A percentile compares a stretch with the other conserved stretches of the same genome.
These are phyloP conservation scores for Peucedramus taeniatus DNA, from an alignment of 2,113 vertebrate species.

Conservation along the genomic window DNA sequence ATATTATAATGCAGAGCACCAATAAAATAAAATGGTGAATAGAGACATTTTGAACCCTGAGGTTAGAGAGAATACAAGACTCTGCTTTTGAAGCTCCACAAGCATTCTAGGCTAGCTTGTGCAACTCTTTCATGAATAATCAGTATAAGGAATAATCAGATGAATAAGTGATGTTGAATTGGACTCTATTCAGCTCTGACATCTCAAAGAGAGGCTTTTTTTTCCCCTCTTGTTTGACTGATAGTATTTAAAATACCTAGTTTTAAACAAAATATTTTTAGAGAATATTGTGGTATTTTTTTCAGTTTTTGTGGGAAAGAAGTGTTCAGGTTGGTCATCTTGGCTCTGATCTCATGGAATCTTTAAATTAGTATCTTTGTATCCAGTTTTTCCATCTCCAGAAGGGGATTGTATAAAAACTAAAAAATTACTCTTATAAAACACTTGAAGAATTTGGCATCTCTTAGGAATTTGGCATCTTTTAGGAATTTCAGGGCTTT, in stretches of 20 bases:
- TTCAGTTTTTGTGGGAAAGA: not conserved
- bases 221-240: not conserved
- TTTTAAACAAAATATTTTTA: not conserved
- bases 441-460: not conserved
- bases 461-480: not conserved
- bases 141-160: not conserved
- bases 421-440: not conserved
- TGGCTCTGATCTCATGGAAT: not conserved
- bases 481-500: not conserved
- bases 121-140: conserved; percentile 25
- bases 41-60: conserved; percentile 52
- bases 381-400: not conserved
- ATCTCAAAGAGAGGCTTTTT: not conserved
- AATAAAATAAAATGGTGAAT: not conserved
- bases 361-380: not conserved
- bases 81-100: conserved; percentile 18
- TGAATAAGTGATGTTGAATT: not conserved
- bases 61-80: conserved; percentile 38
- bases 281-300: not conserved
- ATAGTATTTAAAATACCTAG: not conserved
- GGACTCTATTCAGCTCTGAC: not conserved
- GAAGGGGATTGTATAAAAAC: not conserved
- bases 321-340: not conserved
- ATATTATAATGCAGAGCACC: conserved; percentile 8
- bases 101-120: conserved; percentile 10